These are phyloP conservation scores for Antrozous pallidus DNA, from an alignment of 2,797 vertebrate species.

Conservation along the genomic window DNA sequence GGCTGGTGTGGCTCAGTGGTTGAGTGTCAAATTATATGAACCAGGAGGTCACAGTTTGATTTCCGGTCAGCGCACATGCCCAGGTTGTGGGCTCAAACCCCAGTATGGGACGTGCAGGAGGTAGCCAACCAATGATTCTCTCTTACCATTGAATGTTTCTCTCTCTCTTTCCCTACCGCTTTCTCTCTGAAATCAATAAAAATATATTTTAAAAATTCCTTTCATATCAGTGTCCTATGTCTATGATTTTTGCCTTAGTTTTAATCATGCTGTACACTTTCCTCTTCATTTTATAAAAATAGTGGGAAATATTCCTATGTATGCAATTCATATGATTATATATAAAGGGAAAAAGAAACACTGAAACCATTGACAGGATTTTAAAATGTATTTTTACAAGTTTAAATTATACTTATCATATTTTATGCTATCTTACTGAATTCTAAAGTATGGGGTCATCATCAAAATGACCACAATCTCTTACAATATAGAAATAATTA, in stretches of 20 bases:
- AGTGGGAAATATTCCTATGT: neutral
- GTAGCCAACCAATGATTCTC: no score
- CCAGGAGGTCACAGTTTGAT: no score
- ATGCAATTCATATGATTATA: neutral
- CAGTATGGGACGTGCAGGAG: no score
- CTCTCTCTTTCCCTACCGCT: no score
- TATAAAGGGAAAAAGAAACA: neutral
- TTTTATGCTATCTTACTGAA: neutral
- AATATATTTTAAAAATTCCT: neutral
- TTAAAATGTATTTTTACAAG: slow-evolving; percentile 15
- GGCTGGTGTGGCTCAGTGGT: no score
- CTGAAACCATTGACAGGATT: neutral
- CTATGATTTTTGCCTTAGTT: neutral
- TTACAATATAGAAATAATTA: neutral
- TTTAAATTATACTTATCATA: neutral
- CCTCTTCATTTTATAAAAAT: neutral
- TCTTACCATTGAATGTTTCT: no score
- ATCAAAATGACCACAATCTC: neutral
- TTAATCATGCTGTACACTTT: neutral
- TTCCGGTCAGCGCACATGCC: no score
- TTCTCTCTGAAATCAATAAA: no score
- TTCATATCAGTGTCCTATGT: neutral
- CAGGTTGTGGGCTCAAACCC: no score
- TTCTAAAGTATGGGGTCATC: slow-evolving; percentile 12
- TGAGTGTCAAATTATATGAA: no score